Base-by-base conservation (phyloP, 2,888 invertebrate genomes). In the Microctonus brassicae region DNA sequence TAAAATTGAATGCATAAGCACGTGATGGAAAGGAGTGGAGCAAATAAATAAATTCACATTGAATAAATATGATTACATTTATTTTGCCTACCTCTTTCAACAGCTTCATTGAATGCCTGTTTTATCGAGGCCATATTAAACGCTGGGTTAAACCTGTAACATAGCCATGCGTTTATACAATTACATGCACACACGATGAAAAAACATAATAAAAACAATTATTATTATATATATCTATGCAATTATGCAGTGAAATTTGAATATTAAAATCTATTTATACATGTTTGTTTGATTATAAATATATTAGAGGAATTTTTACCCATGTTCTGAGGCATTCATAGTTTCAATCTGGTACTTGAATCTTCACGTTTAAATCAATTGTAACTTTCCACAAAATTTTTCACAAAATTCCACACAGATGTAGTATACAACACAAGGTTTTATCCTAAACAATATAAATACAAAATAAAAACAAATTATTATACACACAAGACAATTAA, bases 91-190 rank as follows among this genome's bases (percentile, higher is more conserved):
- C 96, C 96, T 93, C 96, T 91, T 89, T 96, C 96, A 79, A 96
- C 96, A 78, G 96, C 96, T 90, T 96, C 96, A 91, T 95, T 96
- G 90, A 97, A 94, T 85, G 95, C 96, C 91, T 97, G 96, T 86
- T 95, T 95, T 89, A 97, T 96, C 83, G 96, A 94, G 88, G 95
- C 95, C 92, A 96, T 95, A 88, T 96, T 95, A 90, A 96, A 95
- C 84, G 95, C 94, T 88, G 95, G 95, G 91, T 95, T 95, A 89
- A 95, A 95, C 92, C 95, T 95, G 91, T 75, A 90, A 89, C 83
- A 85, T 82, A 82, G 79, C 76, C 85, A 83, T 84, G 85, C 84
- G 20, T 80, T 69, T 73, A 77, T 81, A 81, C 67, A 61, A 74
- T 58, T 73, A 75, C 69, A 73, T 47, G 60, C 79, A 76, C 74